A percentile compares a stretch with the other conserved stretches of the same genome.
phyloP scores from a whole-genome alignment of 2,888 invertebrate genomes.

The Ornithoptera alexandrae region DNA sequence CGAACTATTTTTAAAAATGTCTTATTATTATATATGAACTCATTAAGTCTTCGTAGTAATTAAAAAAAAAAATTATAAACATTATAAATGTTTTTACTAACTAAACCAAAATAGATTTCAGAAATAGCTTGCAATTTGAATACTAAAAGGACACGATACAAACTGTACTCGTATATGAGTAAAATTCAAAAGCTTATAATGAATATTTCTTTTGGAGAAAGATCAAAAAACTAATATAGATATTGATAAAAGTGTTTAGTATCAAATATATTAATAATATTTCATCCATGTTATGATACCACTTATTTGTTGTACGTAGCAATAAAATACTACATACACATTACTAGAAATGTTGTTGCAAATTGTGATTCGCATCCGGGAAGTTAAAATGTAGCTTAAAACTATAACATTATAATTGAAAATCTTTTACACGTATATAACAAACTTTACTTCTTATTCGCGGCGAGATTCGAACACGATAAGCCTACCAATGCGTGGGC shows the following conservation, averaged over 20 bases:
- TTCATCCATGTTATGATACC: slow-evolving; percentile 1
- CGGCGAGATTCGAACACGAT: slow-evolving; percentile 43
- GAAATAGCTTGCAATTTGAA: too few species aligned
- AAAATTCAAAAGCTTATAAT: too few species aligned
- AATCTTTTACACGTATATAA: neutral
- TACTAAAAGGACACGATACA: too few species aligned
- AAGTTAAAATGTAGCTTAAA: neutral
- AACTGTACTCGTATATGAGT: too few species aligned
- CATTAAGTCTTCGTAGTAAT: too few species aligned
- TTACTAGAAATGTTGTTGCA: slow-evolving; percentile 15
- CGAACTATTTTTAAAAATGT: too few species aligned
- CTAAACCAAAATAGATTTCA: too few species aligned
- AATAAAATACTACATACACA: slow-evolving; percentile 9
- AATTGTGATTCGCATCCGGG: slow-evolving; percentile 1
- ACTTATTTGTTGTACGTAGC: slow-evolving; percentile 11
- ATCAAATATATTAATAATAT: neutral
- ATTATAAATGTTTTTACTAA: too few species aligned
- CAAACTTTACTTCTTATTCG: slow-evolving; percentile 14
- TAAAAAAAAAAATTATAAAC: too few species aligned
- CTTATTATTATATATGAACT: too few species aligned
- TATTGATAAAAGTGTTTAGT: neutral
- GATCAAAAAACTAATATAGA: neutral
- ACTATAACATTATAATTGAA: neutral
- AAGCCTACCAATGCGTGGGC: slow-evolving; percentile 56
- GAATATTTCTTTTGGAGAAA: neutral